Base-by-base conservation (phyloP, 1,140 invertebrate genomes). In the Glomeris maerens region DNA sequence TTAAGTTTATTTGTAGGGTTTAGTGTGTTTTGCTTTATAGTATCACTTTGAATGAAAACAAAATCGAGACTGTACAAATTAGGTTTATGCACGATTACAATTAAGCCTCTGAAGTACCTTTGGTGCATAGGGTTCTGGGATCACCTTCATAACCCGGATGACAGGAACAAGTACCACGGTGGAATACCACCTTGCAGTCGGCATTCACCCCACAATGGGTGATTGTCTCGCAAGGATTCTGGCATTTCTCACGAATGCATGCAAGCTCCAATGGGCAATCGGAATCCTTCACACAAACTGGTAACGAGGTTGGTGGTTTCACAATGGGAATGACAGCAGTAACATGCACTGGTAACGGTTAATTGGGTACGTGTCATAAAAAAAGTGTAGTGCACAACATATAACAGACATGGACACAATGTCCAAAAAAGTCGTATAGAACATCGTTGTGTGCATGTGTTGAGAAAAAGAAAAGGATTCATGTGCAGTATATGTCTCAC, bases 131-230 rank as follows among this genome's bases (percentile, higher is more conserved):
- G 5, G 80, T 67, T 48, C 73, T 69, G 0, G 87, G 81, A 69
- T 90, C 89, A 49, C 87, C 88, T 55, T 80, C 75, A 62, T 83
- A 87, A 50, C 83, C 83, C 10, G 82, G 80, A 14, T 86, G 83
- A 64, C 88, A 93, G 0, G 80, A 78, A 65, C 88, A 92, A 56
- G 84, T 77, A 0, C 84, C 78, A 55, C 73, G 70, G 56, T 82
- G 74, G 49, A 82, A 75, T 2, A 82, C 70, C 1, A 87, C 79
- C n/a, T 79, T 74, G 60, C 89, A 93, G 55, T 88, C 81, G 0
- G 87, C 85, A 66, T 91, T 90, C 13, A 75, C 65, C 17, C 59
- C 61, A 50, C 61, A 62, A 21, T 57, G 49, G n/a, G 56, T 46
- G 1, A 49, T 40, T 26, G 29, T 23, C n/a, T 5, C 17, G 36